These are phyloP conservation scores for Zaprionus kolodkinae DNA, from an alignment of 1,140 invertebrate genomes.

Conservation along the genomic window DNA sequence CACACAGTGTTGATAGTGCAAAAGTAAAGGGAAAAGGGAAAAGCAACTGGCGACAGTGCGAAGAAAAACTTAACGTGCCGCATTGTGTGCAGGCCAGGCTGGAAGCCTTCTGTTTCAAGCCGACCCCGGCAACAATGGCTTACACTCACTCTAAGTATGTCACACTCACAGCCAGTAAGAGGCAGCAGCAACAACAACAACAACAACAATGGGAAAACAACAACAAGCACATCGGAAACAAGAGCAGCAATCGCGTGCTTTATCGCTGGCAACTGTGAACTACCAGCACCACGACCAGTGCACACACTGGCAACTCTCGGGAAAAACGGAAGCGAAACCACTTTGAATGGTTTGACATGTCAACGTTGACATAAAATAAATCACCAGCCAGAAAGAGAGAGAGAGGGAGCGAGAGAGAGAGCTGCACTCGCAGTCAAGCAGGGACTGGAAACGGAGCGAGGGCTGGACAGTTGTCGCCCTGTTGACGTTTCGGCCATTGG, in stretches of 20 bases:
- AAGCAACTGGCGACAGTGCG: slow-evolving; percentile 17
- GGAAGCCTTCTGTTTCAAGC: slow-evolving; percentile 36
- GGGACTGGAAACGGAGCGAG: no score
- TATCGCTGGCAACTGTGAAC: slow-evolving; percentile 65
- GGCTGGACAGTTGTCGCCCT: slow-evolving; percentile 12
- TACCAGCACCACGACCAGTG: slow-evolving; percentile 2
- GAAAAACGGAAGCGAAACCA: slow-evolving; percentile 74
- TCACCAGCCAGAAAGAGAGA: slow-evolving; percentile 64
- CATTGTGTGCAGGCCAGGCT: slow-evolving; percentile 21
- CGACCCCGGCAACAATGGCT: slow-evolving; percentile 32
- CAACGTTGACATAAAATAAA: slow-evolving; percentile 83
- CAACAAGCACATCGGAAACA: slow-evolving; percentile 26
- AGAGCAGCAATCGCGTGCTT: slow-evolving; percentile 72
- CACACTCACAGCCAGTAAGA: slow-evolving; percentile 34
- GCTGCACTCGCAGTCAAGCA: slow-evolving; percentile 64
- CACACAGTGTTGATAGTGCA: slow-evolving; percentile 65
- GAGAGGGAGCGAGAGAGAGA: slow-evolving; percentile 32
- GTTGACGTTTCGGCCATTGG: slow-evolving; percentile 33
- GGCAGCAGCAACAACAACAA: slow-evolving; percentile 17
- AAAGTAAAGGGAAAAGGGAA: slow-evolving; percentile 31
- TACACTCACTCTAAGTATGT: slow-evolving; percentile 52
- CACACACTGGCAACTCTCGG: slow-evolving; percentile 22
- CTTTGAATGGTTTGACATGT: slow-evolving; percentile 84
- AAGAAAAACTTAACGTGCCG: slow-evolving; percentile 43
- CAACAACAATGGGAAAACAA: neutral